Percentiles rank a stretch among this genome's conserved stretches.
Conservation (phyloP, 53 echinoderm and acorn worm genomes). For the Hippasteria phrygiana region DNA sequence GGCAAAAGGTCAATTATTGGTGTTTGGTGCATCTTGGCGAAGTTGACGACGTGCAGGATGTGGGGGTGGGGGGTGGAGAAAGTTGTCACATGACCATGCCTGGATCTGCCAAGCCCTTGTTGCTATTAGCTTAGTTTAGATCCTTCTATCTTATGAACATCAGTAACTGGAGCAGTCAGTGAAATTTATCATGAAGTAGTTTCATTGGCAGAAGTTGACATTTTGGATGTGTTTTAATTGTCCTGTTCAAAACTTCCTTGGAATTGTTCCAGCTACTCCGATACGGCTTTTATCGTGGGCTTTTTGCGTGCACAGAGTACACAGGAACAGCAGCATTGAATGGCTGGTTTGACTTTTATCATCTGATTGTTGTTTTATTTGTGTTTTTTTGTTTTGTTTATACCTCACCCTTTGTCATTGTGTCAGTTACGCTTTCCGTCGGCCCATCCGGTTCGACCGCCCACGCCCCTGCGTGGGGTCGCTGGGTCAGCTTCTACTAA, state of each 20-base stretch:
- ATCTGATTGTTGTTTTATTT: neutral
- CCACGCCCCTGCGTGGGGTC: slow-evolving; percentile 81
- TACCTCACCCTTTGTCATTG: slow-evolving; percentile 17
- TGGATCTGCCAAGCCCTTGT: too few species aligned
- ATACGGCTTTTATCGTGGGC: neutral
- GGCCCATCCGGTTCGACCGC: slow-evolving; percentile 17
- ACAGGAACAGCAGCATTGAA: neutral
- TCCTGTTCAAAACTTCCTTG: neutral
- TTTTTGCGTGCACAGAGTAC: neutral
- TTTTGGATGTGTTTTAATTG: neutral
- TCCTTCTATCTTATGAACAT: too few species aligned
- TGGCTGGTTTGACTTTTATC: too few species aligned
- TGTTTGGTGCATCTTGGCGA: too few species aligned
- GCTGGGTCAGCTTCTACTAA: slow-evolving; percentile 74
- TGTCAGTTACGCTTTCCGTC: slow-evolving; percentile 49
- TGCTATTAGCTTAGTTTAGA: too few species aligned
- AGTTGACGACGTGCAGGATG: too few species aligned
- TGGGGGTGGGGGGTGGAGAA: too few species aligned
- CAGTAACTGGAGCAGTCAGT: too few species aligned
- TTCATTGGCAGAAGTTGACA: too few species aligned
- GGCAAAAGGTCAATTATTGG: too few species aligned
- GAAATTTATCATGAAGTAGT: too few species aligned
- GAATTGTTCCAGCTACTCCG: neutral
- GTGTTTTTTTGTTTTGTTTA: slow-evolving; percentile 30
- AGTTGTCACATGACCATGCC: too few species aligned